A percentile compares a stretch with the other conserved stretches of the same genome.
phyloP scores from a whole-genome alignment of 2,797 vertebrate species.

The Urophycis tenuis region DNA sequence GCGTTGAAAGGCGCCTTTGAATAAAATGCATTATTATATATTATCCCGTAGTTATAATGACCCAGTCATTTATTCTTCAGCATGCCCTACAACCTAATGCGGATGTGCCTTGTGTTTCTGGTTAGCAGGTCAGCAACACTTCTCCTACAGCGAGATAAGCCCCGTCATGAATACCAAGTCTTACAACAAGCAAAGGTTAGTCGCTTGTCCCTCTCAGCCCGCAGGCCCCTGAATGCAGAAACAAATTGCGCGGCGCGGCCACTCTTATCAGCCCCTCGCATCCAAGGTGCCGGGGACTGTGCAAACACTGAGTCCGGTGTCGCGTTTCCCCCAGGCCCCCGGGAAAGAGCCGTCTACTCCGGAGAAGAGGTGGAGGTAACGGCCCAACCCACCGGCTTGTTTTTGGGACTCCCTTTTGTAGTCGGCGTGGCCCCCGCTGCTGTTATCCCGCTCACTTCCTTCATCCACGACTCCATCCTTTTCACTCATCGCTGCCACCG shows the following conservation, averaged over 20 bases:
- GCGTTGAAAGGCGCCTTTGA: too few species aligned
- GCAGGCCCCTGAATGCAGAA: not conserved
- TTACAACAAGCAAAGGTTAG: not conserved
- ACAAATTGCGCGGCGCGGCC: not conserved
- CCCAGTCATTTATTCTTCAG: constrained; percentile 34
- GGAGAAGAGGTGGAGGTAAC: not conserved
- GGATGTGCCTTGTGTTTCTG: too few species aligned
- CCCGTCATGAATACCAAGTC: not conserved
- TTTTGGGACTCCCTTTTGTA: not conserved
- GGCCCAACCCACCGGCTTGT: not conserved
- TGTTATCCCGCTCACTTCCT: constrained; percentile 53
- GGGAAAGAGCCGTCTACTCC: constrained; percentile 15
- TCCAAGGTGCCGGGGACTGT: constrained; percentile 45
- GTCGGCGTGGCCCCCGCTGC: constrained; percentile 6
- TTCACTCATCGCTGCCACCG: constrained; percentile 57
- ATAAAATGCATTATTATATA: too few species aligned
- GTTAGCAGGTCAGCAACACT: not conserved
- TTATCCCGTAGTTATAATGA: not conserved
- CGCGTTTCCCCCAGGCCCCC: constrained; percentile 47
- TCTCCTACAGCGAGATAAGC: not conserved
- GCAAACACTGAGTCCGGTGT: constrained; percentile 54
- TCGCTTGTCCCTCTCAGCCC: not conserved
- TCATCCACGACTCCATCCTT: constrained; percentile 57
- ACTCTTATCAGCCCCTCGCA: constrained; percentile 40
- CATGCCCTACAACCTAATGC: not conserved